Base-by-base conservation (phyloP, 2,888 invertebrate genomes). In the Machimus rusticus region DNA sequence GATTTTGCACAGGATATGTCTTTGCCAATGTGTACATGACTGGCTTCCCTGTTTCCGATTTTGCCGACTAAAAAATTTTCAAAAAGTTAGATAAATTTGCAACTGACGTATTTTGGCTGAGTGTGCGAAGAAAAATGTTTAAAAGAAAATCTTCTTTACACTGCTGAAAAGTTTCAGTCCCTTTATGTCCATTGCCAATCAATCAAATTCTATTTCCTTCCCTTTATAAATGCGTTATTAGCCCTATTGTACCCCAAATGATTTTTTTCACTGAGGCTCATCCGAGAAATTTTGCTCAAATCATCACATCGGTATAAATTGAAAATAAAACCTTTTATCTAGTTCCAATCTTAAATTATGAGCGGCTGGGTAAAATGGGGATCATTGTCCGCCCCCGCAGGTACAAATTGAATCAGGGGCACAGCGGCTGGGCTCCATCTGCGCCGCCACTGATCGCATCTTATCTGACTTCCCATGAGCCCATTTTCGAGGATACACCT, bases 381-480 rank as follows among this genome's bases (percentile, higher is more conserved):
- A 74, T 74, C 46, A 85, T 85, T 85, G 85, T 74, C 46, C 37
- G 66, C 19, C 51, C 43, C 28, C 37, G 14, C 43, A 55, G 81
- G 55, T 66, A 66, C 57, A 82, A 82, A 82, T 82, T 82, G 82
- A 82, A 82, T 82, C 66, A 66, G 66, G 82, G 14, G 51, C 12
- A 66, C 82, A 57, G 37, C 12, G 34, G 51, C 37, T 66, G 78
- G 81, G 87, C 87, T 66, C 79, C 74, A 76, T 87, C 78, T 84
- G 43, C 23, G 14, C 31, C 43, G 74, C 79, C 74, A 82, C 46
- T 82, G 82, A 88, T 88, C 85, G 77, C 55, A 84, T 88, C 88
- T 88, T 88, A 88, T 87, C 87, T 85, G 39, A 77, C 66, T 78
- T 85, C 88, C 88, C 87, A 78, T 78, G 34, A 82, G 87, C 87